Percentiles rank a stretch among this genome's conserved stretches.
These are phyloP conservation scores for Gallinago paraguaiae DNA, from an alignment of 2,113 vertebrate species.

Conservation along the genomic window DNA sequence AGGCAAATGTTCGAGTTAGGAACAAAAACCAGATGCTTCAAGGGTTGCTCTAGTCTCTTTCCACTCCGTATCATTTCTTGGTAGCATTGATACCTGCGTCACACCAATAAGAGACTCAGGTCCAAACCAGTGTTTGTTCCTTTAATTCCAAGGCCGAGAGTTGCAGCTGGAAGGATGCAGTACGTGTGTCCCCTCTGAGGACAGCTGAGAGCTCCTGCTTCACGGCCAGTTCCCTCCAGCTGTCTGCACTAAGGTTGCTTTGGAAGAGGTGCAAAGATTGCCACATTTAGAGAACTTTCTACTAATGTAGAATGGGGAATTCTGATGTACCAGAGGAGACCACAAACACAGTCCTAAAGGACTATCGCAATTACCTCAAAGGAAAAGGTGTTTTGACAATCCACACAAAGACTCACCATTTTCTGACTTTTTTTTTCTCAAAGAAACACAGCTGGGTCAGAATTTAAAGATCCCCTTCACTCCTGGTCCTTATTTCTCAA, in stretches of 20 bases:
- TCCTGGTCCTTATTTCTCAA: not conserved
- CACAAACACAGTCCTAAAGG: not conserved
- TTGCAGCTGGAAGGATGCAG: fast-evolving
- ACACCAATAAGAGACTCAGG: not conserved
- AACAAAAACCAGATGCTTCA: not conserved
- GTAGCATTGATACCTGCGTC: not conserved
- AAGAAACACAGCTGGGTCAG: not conserved
- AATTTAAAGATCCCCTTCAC: not conserved
- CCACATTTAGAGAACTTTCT: not conserved
- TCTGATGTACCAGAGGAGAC: not conserved
- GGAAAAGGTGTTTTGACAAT: not conserved
- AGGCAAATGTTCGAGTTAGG: not conserved
- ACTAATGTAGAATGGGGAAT: not conserved
- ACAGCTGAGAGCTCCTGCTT: not conserved
- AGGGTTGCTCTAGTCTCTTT: not conserved
- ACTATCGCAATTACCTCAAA: not conserved
- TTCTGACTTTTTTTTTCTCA: not conserved
- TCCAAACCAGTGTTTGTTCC: not conserved
- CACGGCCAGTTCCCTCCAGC: not conserved
- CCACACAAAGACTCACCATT: not conserved
- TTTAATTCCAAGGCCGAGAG: not conserved
- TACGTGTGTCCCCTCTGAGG: fast-evolving
- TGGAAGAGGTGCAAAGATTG: not conserved
- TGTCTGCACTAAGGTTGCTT: not conserved
- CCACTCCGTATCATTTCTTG: not conserved